A percentile compares a stretch with the other conserved stretches of the same genome.
Conservation (phyloP, 2,797 vertebrate species). For the Sciaenops ocellatus region DNA sequence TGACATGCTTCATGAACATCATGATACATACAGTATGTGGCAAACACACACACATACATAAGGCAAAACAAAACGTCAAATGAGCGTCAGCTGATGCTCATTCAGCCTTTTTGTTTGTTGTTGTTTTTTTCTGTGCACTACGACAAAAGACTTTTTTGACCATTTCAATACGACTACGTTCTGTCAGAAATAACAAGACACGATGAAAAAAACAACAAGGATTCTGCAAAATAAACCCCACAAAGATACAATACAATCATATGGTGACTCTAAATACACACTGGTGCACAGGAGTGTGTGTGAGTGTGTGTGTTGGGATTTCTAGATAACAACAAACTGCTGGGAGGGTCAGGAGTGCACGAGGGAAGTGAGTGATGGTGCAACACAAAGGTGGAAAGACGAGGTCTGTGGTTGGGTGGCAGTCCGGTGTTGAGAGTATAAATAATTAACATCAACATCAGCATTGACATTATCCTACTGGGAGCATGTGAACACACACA, state of each 20-base stretch:
- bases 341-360: slow-evolving; percentile 36
- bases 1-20: slow-evolving; percentile 86
- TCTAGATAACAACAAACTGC: slow-evolving; percentile 47
- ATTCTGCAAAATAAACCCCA: slow-evolving; percentile 49
- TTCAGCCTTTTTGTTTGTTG: slow-evolving; percentile 76
- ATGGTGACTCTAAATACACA: slow-evolving; percentile 65
- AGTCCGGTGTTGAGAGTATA: slow-evolving; percentile 39
- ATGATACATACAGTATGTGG: slow-evolving; percentile 66
- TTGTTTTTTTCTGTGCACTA: slow-evolving; percentile 71
- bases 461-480: slow-evolving; percentile 39
- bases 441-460: slow-evolving; percentile 36
- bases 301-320: slow-evolving; percentile 39
- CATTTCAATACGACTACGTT: slow-evolving; percentile 26
- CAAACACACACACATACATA: slow-evolving; percentile 62
- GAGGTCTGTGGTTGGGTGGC: slow-evolving; percentile 53
- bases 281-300: slow-evolving; percentile 62
- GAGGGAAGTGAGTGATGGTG: slow-evolving; percentile 61
- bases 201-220: slow-evolving; percentile 67
- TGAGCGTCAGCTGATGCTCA: slow-evolving; percentile 72
- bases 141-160: slow-evolving; percentile 41
- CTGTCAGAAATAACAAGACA: slow-evolving; percentile 52
- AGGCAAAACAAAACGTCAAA: slow-evolving; percentile 80
- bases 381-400: slow-evolving; percentile 62
- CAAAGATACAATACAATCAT: slow-evolving; percentile 48
- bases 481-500: slow-evolving; percentile 65